These are phyloP conservation scores for Drosophila meridionalis DNA, from an alignment of 2,888 invertebrate genomes.

Conservation along the genomic window DNA sequence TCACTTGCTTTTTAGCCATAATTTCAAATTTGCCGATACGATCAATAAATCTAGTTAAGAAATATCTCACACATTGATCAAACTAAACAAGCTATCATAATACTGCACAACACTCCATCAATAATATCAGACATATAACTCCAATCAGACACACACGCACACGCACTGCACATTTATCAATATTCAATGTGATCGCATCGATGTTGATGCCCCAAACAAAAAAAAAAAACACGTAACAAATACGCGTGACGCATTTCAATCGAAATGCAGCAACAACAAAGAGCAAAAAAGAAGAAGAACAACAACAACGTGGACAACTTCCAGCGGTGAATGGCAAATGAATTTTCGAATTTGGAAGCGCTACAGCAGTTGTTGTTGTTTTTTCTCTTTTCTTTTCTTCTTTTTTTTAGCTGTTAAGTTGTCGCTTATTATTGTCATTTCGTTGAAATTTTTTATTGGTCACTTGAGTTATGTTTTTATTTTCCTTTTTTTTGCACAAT, in stretches of 20 bases:
- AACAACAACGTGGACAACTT: slow-evolving; percentile 31
- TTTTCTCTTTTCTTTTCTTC: background rate
- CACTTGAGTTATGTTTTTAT: slow-evolving; percentile 30
- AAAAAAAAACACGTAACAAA: slow-evolving; percentile 57
- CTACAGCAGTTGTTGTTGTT: background rate
- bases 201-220: slow-evolving; percentile 27
- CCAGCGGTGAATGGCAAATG: slow-evolving; percentile 56
- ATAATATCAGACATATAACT: slow-evolving; percentile 27
- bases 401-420: slow-evolving; percentile 20
- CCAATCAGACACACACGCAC: slow-evolving; percentile 31
- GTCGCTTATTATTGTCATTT: slow-evolving; percentile 31
- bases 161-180: slow-evolving; percentile 40
- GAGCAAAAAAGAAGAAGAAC: slow-evolving; percentile 8
- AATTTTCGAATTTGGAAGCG: slow-evolving; percentile 17
- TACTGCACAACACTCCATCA: slow-evolving; percentile 22
- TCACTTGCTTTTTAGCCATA: background rate
- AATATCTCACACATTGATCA: slow-evolving; percentile 37
- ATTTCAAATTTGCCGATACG: background rate
- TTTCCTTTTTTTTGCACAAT: slow-evolving; percentile 49
- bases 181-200: slow-evolving; percentile 56
- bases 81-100: slow-evolving; percentile 5
- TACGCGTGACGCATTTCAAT: slow-evolving; percentile 69
- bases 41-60: background rate
- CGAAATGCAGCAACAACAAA: slow-evolving; percentile 39
- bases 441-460: slow-evolving; percentile 29